Evolutionary conservation across 2,113 vertebrate species (phyloP), one percentile per base, ranked within the genome.

Genomic region (Salminus brasiliensis): DNA sequence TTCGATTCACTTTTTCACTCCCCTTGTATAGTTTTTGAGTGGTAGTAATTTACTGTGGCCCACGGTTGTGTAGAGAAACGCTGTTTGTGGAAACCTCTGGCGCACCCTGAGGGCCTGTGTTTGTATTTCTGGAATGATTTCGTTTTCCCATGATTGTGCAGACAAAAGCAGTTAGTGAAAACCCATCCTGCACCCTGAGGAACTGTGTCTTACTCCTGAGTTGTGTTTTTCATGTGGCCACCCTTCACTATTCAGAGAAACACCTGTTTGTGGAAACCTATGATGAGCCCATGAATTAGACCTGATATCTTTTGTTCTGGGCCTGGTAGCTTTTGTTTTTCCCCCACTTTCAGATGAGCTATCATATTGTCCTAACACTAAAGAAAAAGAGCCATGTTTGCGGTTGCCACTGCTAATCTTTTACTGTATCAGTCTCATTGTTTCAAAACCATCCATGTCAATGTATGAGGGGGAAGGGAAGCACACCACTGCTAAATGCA

Each of bases 1-100:
- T 80, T 41, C 57, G 43, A 53, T 59, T 15, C 47, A 78, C 59
- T 32, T 72, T 30, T 30, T 6, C 66, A 41, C 49, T 79, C 43
- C 67, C 0, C 53, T 27, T 60, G 27, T 75, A 47, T 8, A 45
- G 12, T 59, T 36, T 63, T 73, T 41, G 52, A 77, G 52, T 32
- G 4, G 27, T 78, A 21, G 45, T 12, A 75, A 79, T 67, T 45
- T 47, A 34, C 21, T 41, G 29, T 32, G 27, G 34, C 45, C 47
- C n/a, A 65, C 6, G 21, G 21, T 36, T 66, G 13, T 39, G 30
- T 12, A 70, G 27, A 70, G 16, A 47, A 45, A 45, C 12, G 43
- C 1, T 49, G 47, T 55, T 21, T 2, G 15, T 36, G 30, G 13
- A n/a, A 21, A 65, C 29, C 30, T 21, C 32, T 32, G n/a, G 47